phyloP scores from a whole-genome alignment of 2,113 vertebrate genomes.

The Gadus chalcogrammus region DNA sequence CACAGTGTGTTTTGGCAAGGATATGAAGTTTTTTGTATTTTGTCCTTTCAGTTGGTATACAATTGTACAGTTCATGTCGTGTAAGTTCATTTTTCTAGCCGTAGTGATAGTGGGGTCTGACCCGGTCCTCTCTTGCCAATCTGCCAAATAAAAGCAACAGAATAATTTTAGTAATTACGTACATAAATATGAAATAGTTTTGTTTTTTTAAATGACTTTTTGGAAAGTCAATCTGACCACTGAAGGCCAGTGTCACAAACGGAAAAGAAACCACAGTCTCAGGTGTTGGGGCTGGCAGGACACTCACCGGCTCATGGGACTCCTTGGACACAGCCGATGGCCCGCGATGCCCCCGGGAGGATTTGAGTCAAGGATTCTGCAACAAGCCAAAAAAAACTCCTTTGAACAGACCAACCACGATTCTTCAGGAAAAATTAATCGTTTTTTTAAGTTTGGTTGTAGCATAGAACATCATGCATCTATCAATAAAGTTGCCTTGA shows the following conservation, averaged over 20 bases:
- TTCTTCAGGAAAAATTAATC: constrained; percentile 31
- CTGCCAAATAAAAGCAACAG: constrained; percentile 52
- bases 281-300: constrained; percentile 46
- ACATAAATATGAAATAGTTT: background rate
- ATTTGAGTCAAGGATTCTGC: constrained; percentile 51
- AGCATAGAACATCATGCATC: constrained; percentile 34
- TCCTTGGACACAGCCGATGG: constrained; percentile 36
- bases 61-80: constrained; percentile 48
- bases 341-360: constrained; percentile 35
- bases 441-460: constrained; percentile 11
- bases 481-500: constrained; percentile 55
- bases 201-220: background rate
- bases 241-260: constrained; percentile 38
- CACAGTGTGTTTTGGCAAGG: constrained; percentile 37
- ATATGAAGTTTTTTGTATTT: constrained; percentile 45
- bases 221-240: background rate
- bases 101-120: constrained; percentile 61
- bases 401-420: constrained; percentile 16
- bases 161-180: too few relatives aligned
- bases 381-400: constrained; percentile 22
- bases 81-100: constrained; percentile 14
- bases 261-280: constrained; percentile 47
- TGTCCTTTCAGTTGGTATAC: constrained; percentile 24
- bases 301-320: constrained; percentile 31
- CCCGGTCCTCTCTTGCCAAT: constrained; percentile 61